phyloP scores from a whole-genome alignment of 2,888 invertebrate species.

The Stenodera caucasica region DNA sequence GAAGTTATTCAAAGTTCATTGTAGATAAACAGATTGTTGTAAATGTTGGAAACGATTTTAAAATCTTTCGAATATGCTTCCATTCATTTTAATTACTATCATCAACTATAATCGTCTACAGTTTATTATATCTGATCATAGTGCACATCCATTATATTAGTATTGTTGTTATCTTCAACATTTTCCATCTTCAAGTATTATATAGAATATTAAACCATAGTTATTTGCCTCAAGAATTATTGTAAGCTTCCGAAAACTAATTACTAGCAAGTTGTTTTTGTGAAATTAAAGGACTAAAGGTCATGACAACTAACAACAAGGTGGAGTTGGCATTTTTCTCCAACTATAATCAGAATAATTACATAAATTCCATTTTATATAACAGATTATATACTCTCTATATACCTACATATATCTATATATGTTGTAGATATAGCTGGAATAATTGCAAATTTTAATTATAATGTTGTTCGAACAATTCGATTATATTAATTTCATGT shows the following conservation, averaged over 20 bases:
- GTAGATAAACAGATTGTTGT: neutral
- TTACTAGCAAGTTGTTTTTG: neutral
- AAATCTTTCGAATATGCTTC: conserved; percentile 20
- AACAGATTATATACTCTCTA: neutral
- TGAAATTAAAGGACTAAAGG: conserved; percentile 1
- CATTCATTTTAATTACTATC: conserved; percentile 35
- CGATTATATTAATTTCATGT: neutral
- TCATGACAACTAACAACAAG: neutral
- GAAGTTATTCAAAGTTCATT: neutral
- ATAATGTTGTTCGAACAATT: too few relatives aligned
- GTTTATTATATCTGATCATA: conserved; percentile 34
- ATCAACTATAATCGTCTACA: conserved; percentile 33
- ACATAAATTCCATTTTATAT: conserved; percentile 5
- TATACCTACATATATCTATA: neutral
- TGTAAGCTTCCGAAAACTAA: conserved; percentile 26
- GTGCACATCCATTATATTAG: conserved; percentile 19
- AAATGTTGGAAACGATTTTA: neutral
- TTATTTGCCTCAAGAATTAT: conserved; percentile 2
- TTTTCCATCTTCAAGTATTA: too few relatives aligned
- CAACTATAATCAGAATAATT: conserved; percentile 1
- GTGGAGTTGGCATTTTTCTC: conserved; percentile 12
- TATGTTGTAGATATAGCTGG: neutral
- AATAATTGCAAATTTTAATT: conserved; percentile 3
- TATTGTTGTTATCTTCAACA: conserved; percentile 18
- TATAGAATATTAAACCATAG: neutral